A percentile compares a stretch with the other conserved stretches of the same genome.
Evolutionary conservation across 2,113 vertebrate species (phyloP).

Genomic region (Microtus ochrogaster): DNA sequence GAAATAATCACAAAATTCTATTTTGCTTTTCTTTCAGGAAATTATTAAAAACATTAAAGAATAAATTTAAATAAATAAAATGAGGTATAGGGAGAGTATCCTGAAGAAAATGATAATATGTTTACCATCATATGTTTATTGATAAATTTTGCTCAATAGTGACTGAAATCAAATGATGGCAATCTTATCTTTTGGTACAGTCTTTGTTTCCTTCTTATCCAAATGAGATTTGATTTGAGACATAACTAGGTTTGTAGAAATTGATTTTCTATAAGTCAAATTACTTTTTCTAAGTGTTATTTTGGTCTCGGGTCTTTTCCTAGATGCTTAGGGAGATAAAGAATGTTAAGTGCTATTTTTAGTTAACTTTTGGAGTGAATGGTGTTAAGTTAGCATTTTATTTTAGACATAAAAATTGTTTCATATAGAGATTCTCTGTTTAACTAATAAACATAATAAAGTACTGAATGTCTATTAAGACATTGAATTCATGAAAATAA

Average conservation of each 20-base stretch:
- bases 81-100: not conserved
- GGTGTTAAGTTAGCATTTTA: not conserved
- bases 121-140: not conserved
- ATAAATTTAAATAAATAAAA: not conserved
- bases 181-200: not conserved
- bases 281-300: not conserved
- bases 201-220: conserved; percentile 23
- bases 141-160: conserved; percentile 22
- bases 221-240: conserved; percentile 31
- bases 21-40: not conserved
- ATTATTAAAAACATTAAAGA: conserved; percentile 7
- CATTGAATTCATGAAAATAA: not conserved
- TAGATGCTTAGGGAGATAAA: not conserved
- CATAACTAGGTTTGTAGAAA: not conserved
- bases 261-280: conserved; percentile 46
- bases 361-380: not conserved
- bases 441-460: not conserved
- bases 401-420: not conserved
- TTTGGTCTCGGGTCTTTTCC: not conserved
- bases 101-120: not conserved
- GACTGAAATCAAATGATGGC: not conserved
- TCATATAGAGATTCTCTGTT: not conserved
- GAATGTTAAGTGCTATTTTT: not conserved
- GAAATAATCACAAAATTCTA: not conserved
- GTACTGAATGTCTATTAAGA: not conserved